A percentile compares a stretch with the other conserved stretches of the same genome.
Conservation (phyloP, 1,140 invertebrate genomes). For the Manduca sexta region DNA sequence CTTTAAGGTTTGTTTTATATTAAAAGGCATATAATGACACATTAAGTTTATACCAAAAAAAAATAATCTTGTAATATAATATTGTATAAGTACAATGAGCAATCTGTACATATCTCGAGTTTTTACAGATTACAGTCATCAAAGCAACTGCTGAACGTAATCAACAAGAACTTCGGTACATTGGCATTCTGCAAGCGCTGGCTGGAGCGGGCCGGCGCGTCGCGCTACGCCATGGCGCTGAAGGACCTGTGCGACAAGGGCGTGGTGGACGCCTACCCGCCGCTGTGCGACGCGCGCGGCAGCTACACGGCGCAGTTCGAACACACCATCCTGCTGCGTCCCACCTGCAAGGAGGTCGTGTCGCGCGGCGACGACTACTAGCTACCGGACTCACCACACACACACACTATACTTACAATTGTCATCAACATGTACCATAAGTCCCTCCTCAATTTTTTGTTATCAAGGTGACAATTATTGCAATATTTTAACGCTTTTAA, state of each 20-base stretch:
- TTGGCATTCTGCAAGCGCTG: slow-evolving; percentile 99
- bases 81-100: too few relatives aligned
- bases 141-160: slow-evolving; percentile 93
- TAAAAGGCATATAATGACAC: too few relatives aligned
- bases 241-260: slow-evolving; percentile 98
- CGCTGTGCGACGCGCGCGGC: slow-evolving; percentile 97
- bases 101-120: too few relatives aligned
- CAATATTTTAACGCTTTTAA: too few relatives aligned
- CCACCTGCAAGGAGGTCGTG: slow-evolving; percentile 98
- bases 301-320: slow-evolving; percentile 99
- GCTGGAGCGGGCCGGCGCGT: slow-evolving; percentile 97
- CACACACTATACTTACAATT: too few relatives aligned
- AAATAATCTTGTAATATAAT: too few relatives aligned
- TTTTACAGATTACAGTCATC: slow-evolving; percentile 87
- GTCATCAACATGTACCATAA: too few relatives aligned
- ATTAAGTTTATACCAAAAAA: too few relatives aligned
- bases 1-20: slow-evolving; percentile 84
- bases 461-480: too few relatives aligned
- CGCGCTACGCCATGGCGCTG: slow-evolving; percentile 98
- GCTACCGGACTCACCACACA: too few relatives aligned
- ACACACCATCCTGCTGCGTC: slow-evolving; percentile 97
- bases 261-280: slow-evolving; percentile 97
- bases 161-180: slow-evolving; percentile 98
- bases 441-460: too few relatives aligned
- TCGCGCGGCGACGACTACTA: slow-evolving; percentile 97